phyloP scores from a whole-genome alignment of 2,113 vertebrate species.

The Monopterus albus region DNA sequence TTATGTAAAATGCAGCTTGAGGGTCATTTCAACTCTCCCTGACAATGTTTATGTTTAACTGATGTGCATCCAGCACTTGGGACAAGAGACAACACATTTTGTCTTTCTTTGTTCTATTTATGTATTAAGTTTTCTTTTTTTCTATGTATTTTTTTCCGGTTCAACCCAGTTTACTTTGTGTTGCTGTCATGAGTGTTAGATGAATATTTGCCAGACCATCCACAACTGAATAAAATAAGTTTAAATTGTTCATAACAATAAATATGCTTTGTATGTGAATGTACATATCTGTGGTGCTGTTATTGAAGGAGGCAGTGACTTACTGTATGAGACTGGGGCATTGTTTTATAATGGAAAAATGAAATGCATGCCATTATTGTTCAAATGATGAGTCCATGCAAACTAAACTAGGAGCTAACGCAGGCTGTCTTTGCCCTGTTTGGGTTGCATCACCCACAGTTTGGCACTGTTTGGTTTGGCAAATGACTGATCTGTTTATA shows the following conservation, averaged over 20 bases:
- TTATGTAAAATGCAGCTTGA: constrained; percentile 36
- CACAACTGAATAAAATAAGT: constrained; percentile 13
- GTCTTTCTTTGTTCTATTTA: not conserved
- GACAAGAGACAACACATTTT: not conserved
- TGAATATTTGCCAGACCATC: constrained; percentile 10
- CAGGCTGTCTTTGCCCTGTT: constrained; percentile 9
- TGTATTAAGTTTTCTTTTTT: not conserved
- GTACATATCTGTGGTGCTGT: constrained; percentile 9
- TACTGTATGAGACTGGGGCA: not conserved
- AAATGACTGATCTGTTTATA: constrained; percentile 63
- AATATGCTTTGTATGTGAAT: constrained; percentile 37
- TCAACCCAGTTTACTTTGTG: not conserved
- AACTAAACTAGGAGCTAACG: constrained; percentile 13
- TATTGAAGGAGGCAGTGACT: constrained; percentile 14
- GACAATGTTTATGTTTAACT: constrained; percentile 35
- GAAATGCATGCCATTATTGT: not conserved
- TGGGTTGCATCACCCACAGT: constrained; percentile 25
- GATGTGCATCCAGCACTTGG: constrained; percentile 35
- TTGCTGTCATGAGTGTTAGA: constrained; percentile 6
- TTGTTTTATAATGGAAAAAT: not conserved
- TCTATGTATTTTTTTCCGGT: not conserved
- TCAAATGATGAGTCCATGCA: not conserved
- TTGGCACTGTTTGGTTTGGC: constrained; percentile 55
- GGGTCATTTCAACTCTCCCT: constrained; percentile 24
- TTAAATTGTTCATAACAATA: constrained; percentile 18